Conservation (phyloP, 2,797 vertebrate genomes). For the Sebastes itinus region DNA sequence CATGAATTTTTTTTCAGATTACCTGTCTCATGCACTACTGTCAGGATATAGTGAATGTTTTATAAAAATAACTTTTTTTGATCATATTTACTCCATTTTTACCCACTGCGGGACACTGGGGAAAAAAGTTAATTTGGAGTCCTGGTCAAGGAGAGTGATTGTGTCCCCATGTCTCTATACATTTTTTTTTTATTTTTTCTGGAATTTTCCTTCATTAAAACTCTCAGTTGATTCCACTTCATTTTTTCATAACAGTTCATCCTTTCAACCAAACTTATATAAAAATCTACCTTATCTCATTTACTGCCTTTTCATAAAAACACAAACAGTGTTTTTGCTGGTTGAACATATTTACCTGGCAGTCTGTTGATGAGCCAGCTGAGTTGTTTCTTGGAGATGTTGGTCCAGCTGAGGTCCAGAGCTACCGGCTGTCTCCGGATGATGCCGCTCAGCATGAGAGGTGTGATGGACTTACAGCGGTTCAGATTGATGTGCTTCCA, state of each 20-base stretch:
- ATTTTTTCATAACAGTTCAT: neutral
- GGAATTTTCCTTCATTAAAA: no score
- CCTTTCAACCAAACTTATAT: neutral
- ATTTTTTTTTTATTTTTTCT: no score
- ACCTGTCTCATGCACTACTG: no score
- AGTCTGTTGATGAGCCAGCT: slow-evolving; percentile 98
- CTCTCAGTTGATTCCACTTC: neutral
- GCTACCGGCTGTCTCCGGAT: slow-evolving; percentile 93
- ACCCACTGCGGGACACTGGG: no score
- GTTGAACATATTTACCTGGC: slow-evolving; percentile 82
- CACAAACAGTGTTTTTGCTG: neutral
- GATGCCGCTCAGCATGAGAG: slow-evolving; percentile 96
- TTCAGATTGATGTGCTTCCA: slow-evolving; percentile 95
- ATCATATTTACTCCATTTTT: no score
- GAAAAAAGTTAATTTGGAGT: no score
- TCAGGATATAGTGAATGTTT: no score
- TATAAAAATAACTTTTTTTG: no score
- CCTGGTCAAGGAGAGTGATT: no score
- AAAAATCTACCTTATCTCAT: neutral
- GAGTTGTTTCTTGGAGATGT: slow-evolving; percentile 98
- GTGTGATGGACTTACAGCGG: slow-evolving; percentile 96
- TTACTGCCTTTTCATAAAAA: neutral
- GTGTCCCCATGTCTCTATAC: no score
- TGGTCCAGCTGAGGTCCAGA: slow-evolving; percentile 98
- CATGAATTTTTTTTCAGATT: no score